Conservation (phyloP, 2,113 vertebrate genomes). For the Oryzias melastigma region DNA sequence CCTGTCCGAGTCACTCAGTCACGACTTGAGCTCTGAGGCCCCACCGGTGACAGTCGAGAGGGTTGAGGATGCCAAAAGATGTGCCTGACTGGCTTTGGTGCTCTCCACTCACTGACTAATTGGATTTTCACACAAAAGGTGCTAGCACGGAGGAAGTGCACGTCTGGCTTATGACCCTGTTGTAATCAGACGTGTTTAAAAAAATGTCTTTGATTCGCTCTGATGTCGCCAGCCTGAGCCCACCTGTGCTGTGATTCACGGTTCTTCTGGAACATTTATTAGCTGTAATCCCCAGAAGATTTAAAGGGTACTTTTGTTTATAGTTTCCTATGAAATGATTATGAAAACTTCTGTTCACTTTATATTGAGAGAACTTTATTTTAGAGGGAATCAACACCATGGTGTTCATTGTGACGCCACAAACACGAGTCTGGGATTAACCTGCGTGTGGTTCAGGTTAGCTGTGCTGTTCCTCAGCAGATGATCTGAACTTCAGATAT, state of each 20-base stretch:
- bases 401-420: no score
- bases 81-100: constrained; percentile 79
- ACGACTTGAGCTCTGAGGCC: constrained; percentile 63
- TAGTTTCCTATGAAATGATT: no score
- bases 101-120: constrained; percentile 86
- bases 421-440: no score
- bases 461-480: no score
- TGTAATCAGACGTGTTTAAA: constrained; percentile 83
- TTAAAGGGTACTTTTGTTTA: no score
- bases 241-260: constrained; percentile 29
- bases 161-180: constrained; percentile 60
- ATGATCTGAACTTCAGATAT: no score
- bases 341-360: no score
- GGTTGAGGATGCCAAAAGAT: constrained; percentile 71
- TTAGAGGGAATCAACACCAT: no score
- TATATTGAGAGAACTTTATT: no score
- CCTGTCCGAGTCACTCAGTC: constrained; percentile 67
- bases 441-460: no score
- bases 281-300: no score
- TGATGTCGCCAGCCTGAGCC: constrained; percentile 29
- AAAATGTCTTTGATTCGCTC: constrained; percentile 60
- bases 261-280: no score
- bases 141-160: constrained; percentile 76
- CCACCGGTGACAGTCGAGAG: constrained; percentile 70
- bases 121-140: constrained; percentile 89